phyloP scores from a whole-genome alignment of 2,797 vertebrate genomes.

The Mormyrops boulengeri region DNA sequence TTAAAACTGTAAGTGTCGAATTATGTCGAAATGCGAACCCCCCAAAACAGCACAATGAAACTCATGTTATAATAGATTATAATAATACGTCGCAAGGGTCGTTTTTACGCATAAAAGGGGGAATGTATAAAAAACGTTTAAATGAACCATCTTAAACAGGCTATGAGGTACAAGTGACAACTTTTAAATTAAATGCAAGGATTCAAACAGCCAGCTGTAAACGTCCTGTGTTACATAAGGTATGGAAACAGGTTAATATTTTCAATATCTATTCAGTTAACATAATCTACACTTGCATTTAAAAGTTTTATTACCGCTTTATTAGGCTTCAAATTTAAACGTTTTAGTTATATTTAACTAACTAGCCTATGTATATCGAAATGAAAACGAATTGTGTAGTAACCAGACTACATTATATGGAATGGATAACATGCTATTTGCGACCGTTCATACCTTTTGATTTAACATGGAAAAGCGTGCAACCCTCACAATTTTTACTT shows the following conservation, averaged over 20 bases:
- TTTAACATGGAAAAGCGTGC: not conserved
- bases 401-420: not conserved
- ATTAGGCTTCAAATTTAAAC: not conserved
- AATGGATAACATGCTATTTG: not conserved
- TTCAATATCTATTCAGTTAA: not conserved
- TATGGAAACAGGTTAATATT: not conserved
- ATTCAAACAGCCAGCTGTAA: not conserved
- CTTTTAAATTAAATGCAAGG: not conserved
- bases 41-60: not conserved
- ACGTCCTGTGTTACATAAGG: not conserved
- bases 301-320: not conserved
- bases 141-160: not conserved
- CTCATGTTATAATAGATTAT: not conserved
- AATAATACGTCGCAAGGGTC: not conserved
- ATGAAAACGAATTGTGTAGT: not conserved
- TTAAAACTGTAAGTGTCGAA: not conserved
- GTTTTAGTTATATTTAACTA: not conserved
- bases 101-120: not conserved
- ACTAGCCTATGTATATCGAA: not conserved
- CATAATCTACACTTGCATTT: not conserved
- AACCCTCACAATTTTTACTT: not conserved
- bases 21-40: not conserved
- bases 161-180: not conserved
- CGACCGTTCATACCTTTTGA: not conserved
- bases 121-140: not conserved